Evolutionary conservation across 1,140 invertebrate genomes (phyloP).

Genomic region (Manduca sexta): DNA sequence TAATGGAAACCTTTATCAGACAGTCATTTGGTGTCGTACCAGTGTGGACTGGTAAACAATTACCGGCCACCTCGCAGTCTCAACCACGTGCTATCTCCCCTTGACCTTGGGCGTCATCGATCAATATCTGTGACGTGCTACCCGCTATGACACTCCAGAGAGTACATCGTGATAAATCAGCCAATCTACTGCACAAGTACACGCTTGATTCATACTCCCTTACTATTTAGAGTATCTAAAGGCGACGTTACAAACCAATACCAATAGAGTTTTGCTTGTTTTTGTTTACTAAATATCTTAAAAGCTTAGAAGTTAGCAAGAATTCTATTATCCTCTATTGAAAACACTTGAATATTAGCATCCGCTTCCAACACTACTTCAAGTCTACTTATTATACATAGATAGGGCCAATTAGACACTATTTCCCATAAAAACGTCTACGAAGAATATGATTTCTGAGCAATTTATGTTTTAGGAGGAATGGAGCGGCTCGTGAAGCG

Average conservation of each 20-base stretch:
- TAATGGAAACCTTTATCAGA: conserved; percentile 11
- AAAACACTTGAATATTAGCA: no score
- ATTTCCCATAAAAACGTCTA: no score
- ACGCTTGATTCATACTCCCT: background rate
- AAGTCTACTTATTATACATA: background rate
- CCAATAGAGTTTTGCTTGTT: background rate
- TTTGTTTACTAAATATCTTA: background rate
- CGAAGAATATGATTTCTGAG: no score
- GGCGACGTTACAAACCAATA: background rate
- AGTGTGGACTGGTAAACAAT: conserved; percentile 17
- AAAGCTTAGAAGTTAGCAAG: no score
- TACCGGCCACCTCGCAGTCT: conserved; percentile 21
- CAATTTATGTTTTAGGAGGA: conserved; percentile 77
- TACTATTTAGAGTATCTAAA: background rate
- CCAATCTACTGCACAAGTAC: background rate
- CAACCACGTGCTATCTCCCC: conserved; percentile 26
- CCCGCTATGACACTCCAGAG: conserved; percentile 23
- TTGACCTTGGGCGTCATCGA: conserved; percentile 48
- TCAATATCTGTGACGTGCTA: conserved; percentile 46
- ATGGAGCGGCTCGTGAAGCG: conserved; percentile 77
- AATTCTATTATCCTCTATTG: no score
- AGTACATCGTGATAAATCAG: conserved; percentile 39
- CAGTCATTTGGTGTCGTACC: conserved; percentile 19
- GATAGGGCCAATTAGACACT: no score
- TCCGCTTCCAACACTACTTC: background rate